A percentile compares a stretch with the other conserved stretches of the same genome.
Conservation (phyloP, 2,113 vertebrate species). For the Gopherus flavomarginatus region DNA sequence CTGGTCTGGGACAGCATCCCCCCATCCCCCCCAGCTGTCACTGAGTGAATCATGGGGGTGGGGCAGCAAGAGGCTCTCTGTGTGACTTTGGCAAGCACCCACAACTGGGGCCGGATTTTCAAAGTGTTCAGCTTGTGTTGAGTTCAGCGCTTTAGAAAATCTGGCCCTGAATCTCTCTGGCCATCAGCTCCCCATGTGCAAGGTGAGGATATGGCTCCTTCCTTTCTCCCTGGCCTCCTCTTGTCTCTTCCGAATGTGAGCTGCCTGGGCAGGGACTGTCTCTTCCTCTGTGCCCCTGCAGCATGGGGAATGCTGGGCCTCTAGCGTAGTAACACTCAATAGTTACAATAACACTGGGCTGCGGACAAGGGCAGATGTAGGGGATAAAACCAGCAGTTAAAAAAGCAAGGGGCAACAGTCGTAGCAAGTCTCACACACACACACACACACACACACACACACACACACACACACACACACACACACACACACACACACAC, state of each 20-base stretch:
- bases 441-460: too few species aligned
- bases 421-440: too few species aligned
- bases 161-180: neutral
- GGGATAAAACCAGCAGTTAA: neutral
- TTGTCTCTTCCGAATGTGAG: neutral
- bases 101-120: neutral
- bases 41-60: too few species aligned
- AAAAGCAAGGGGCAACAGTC: neutral
- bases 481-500: too few species aligned
- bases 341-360: neutral
- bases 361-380: neutral
- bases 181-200: neutral
- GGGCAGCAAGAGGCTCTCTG: neutral
- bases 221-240: neutral
- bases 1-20: neutral
- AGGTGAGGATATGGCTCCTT: neutral
- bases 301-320: neutral
- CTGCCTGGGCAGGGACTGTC: neutral
- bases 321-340: neutral
- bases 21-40: neutral
- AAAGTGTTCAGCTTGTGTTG: neutral
- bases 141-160: neutral
- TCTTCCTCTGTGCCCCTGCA: neutral
- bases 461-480: too few species aligned
- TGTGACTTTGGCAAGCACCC: neutral